A percentile compares a stretch with the other conserved stretches of the same genome.
Evolutionary conservation across 2,797 vertebrate genomes (phyloP).

Genomic region (Myotis vivesi): DNA sequence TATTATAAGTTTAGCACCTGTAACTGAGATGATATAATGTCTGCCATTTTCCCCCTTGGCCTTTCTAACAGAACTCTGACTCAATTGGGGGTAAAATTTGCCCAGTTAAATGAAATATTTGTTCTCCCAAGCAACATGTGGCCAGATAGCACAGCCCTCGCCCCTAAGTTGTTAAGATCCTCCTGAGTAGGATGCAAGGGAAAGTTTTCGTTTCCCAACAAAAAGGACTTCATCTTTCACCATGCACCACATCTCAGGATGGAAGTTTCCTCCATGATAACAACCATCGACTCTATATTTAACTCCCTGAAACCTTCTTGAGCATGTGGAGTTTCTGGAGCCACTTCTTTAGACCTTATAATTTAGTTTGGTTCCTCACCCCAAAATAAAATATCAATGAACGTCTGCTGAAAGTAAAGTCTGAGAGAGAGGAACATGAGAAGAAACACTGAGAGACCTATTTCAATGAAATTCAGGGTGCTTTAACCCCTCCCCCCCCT

Average conservation of each 20-base stretch:
- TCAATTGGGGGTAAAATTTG: background rate
- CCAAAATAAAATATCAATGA: background rate
- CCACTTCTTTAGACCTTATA: background rate
- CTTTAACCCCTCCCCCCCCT: background rate
- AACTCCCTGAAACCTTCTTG: background rate
- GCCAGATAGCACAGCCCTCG: accelerated
- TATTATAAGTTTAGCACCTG: background rate
- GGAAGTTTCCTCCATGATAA: background rate
- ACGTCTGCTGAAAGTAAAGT: background rate
- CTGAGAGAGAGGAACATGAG: background rate
- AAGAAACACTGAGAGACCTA: background rate
- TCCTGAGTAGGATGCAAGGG: background rate
- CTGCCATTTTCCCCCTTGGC: background rate
- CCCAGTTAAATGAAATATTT: background rate
- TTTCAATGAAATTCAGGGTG: background rate
- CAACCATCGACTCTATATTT: background rate
- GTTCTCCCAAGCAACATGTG: background rate
- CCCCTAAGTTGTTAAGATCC: background rate
- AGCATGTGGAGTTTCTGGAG: background rate
- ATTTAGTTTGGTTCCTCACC: background rate
- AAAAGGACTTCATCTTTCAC: background rate
- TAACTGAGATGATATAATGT: background rate
- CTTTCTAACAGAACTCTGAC: background rate
- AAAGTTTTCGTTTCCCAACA: background rate
- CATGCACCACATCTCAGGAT: background rate